Evolutionary conservation across 2,113 vertebrate genomes (phyloP).

Genomic region (Saguinus imperator): DNA sequence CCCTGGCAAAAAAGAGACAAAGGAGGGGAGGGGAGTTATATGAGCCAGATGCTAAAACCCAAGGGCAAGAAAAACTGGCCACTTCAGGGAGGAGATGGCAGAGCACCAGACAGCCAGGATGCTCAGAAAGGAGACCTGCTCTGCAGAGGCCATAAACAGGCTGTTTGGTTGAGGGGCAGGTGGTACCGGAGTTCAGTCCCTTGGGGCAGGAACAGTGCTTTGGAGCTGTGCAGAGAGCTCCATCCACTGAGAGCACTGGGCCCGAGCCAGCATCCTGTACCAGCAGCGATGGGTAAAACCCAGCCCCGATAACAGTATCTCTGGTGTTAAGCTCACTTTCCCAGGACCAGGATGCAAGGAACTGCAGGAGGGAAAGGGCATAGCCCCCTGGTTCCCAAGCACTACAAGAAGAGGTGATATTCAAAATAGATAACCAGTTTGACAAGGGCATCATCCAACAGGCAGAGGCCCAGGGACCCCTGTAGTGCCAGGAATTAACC

Average conservation of each 20-base stretch:
- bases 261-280: too few relatives aligned
- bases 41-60: neutral
- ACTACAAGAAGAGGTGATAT: neutral
- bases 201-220: too few relatives aligned
- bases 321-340: too few relatives aligned
- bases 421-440: neutral
- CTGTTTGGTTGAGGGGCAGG: too few relatives aligned
- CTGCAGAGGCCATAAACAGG: too few relatives aligned
- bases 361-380: rapidly evolving
- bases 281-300: too few relatives aligned
- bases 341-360: neutral
- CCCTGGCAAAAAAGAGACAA: neutral
- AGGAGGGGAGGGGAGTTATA: neutral
- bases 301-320: too few relatives aligned
- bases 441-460: neutral
- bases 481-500: neutral
- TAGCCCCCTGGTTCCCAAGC: neutral
- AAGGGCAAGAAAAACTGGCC: neutral
- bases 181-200: too few relatives aligned
- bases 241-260: too few relatives aligned
- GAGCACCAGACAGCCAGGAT: too few relatives aligned
- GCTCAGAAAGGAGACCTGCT: too few relatives aligned
- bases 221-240: too few relatives aligned
- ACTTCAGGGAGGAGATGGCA: rapidly evolving
- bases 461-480: neutral